Evolutionary conservation across 2,113 vertebrate species (phyloP), one percentile per base, ranked within the genome.

Genomic region (Myotis yumanensis): DNA sequence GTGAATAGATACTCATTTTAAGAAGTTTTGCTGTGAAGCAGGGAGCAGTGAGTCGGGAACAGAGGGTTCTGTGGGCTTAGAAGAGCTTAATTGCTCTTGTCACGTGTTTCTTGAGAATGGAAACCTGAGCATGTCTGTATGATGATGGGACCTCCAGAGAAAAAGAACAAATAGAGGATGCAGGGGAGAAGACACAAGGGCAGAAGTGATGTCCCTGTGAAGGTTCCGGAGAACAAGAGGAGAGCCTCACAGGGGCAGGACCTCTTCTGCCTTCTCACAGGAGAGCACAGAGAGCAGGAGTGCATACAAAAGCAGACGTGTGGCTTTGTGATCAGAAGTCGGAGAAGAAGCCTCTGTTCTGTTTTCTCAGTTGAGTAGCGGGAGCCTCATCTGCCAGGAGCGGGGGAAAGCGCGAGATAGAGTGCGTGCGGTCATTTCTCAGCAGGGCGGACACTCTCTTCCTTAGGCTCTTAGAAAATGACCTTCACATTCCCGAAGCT

Each of bases 401-500:
- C 2, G 28, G 32, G 32, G 57, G 59, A 80, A 69, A 89, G 32
- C 35, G 14, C 25, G 12, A 12, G 10, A 22, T 32, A 17, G 51
- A 48, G 84, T 4, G 3, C 11, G 4, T 12, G 43, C 30, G 40
- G 30, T 79, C 51, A 17, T 14, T 73, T 28, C 79, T 84, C 0
- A 18, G 15, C 28, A 81, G 82, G 46, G 51, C 16, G n/a, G 18
- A 75, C 32, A 20, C n/a, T 35, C 30, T 88, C 30, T 76, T 92
- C 71, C 28, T 46, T 77, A 86, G 83, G n/a, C 28, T 86, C 46
- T 86, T 69, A 23, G 68, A 52, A 95, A 94, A 62, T n/a, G 57
- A 59, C 18, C 9, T 82, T 82, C 66, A 62, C 14, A 7, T 86
- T 76, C 54, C 59, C 23, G 5, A 51, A 12, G 30, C 54, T 90